Percentiles rank a stretch among this genome's conserved stretches.
phyloP scores from a whole-genome alignment of 2,797 vertebrate genomes.

The Labeo calbasu region DNA sequence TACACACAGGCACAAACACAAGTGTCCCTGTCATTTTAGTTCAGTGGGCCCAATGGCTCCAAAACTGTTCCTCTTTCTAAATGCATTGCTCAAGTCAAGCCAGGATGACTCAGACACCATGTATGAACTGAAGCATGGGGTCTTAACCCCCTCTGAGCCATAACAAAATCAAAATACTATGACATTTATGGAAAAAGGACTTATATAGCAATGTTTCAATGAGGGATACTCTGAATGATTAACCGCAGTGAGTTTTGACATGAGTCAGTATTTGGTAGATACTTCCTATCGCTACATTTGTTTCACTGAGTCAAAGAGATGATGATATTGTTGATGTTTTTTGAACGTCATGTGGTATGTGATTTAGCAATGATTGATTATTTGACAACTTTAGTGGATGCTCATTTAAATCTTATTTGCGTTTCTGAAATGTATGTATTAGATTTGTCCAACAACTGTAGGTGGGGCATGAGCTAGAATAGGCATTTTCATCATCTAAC shows the following conservation, averaged over 20 bases:
- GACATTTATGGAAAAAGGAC: conserved; percentile 13
- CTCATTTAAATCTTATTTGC: not conserved
- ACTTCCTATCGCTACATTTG: not conserved
- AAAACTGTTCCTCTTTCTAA: conserved; percentile 81
- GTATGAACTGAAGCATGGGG: conserved; percentile 48
- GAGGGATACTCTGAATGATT: conserved; percentile 7
- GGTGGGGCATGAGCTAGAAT: not conserved
- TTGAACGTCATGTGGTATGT: not conserved
- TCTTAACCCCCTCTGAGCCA: conserved; percentile 40
- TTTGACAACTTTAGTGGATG: not conserved
- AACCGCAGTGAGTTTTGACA: conserved; percentile 10
- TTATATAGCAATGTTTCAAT: conserved; percentile 35
- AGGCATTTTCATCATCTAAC: not conserved
- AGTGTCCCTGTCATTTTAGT: conserved; percentile 48
- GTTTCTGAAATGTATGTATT: not conserved
- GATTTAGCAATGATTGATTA: not conserved
- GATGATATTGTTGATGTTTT: not conserved
- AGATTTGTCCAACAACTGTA: not conserved
- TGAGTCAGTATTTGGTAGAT: conserved; percentile 27
- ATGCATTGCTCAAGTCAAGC: conserved; percentile 77
- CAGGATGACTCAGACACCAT: conserved; percentile 56
- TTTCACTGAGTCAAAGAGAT: not conserved
- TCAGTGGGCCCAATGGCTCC: conserved; percentile 65
- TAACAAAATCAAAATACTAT: not conserved
- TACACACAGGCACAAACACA: conserved; percentile 39